A percentile compares a stretch with the other conserved stretches of the same genome.
Evolutionary conservation across 1,140 invertebrate genomes (phyloP).

Genomic region (Pectinophora gossypiella): DNA sequence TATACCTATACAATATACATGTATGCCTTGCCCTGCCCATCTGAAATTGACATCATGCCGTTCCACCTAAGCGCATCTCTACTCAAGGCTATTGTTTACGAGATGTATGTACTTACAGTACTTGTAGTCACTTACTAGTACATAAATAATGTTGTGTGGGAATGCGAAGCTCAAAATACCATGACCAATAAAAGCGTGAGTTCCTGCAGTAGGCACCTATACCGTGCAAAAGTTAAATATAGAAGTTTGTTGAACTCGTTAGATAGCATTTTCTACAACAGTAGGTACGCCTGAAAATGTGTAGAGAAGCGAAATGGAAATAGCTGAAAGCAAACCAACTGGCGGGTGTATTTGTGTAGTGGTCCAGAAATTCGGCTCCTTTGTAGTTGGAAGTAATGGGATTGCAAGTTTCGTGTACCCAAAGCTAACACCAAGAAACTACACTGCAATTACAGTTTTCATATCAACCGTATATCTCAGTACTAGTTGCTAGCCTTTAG

Average conservation of each 20-base stretch:
- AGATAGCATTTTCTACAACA: conserved; percentile 4
- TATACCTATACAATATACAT: too few species aligned
- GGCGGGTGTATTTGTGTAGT: neutral
- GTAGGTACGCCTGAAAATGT: neutral
- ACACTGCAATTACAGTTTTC: too few species aligned
- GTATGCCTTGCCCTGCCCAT: too few species aligned
- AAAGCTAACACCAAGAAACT: neutral
- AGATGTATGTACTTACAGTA: neutral
- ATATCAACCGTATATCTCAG: too few species aligned
- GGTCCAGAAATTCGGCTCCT: neutral
- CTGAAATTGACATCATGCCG: neutral
- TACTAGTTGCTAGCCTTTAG: too few species aligned
- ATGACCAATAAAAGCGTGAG: neutral
- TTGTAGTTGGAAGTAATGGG: neutral
- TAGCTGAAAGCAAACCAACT: neutral
- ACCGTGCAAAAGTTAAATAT: conserved; percentile 23
- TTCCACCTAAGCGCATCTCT: neutral
- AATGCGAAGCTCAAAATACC: neutral
- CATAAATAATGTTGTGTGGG: neutral
- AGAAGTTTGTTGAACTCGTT: conserved; percentile 31
- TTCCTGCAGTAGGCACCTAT: neutral
- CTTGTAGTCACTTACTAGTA: neutral
- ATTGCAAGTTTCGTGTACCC: neutral
- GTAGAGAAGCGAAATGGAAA: neutral
- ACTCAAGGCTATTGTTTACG: neutral